Conservation (phyloP, 2,888 invertebrate genomes). For the Drosophila antonietae region DNA sequence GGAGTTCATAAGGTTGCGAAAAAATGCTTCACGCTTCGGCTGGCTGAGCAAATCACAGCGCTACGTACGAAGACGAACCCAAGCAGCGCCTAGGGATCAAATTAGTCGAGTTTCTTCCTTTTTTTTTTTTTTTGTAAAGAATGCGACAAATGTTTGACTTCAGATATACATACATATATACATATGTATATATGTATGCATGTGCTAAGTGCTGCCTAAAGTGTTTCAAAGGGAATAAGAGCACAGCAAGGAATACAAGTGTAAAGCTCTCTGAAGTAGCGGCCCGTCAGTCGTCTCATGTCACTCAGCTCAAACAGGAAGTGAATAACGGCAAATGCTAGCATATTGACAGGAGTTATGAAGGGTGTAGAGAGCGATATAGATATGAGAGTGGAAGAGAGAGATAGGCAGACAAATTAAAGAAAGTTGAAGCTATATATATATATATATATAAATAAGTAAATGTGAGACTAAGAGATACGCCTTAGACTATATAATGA, state of each 20-base stretch:
- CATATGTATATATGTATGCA: constrained; percentile 19
- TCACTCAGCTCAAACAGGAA: constrained; percentile 50
- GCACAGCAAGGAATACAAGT: constrained; percentile 23
- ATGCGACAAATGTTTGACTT: constrained; percentile 61
- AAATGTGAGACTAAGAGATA: too few relatives aligned
- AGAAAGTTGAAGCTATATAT: not conserved
- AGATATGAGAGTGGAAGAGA: not conserved
- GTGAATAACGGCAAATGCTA: constrained; percentile 37
- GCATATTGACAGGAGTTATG: constrained; percentile 55
- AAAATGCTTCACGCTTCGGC: constrained; percentile 69
- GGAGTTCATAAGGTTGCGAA: constrained; percentile 69
- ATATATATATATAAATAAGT: too few relatives aligned
- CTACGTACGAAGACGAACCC: constrained; percentile 32
- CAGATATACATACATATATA: not conserved
- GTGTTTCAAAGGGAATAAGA: constrained; percentile 46
- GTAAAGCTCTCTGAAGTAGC: constrained; percentile 40
- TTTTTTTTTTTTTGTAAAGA: constrained; percentile 43
- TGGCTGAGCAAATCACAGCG: constrained; percentile 60
- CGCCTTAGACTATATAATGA: too few relatives aligned
- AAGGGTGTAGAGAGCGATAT: not conserved
- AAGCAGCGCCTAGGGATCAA: constrained; percentile 75
- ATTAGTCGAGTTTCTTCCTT: constrained; percentile 63
- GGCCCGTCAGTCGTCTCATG: constrained; percentile 57
- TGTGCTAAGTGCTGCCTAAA: constrained; percentile 59
- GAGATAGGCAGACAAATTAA: not conserved